Evolutionary conservation across 2,888 invertebrate genomes (phyloP), one percentile per base, ranked within the genome.

Genomic region (Sisyra terminalis): DNA sequence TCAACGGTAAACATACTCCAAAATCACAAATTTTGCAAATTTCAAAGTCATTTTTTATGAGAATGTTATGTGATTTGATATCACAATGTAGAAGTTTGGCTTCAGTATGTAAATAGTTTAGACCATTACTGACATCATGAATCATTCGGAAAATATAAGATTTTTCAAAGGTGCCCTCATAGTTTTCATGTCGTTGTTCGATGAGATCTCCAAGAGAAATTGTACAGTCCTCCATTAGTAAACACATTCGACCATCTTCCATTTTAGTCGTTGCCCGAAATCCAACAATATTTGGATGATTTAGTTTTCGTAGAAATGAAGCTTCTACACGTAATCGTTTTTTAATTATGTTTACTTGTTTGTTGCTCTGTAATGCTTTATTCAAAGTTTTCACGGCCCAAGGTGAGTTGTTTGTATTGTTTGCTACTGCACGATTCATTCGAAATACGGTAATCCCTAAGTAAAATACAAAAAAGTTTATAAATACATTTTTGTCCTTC

Each of bases 241-340:
- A 60, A 44, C 78, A 76, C 43, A 76, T 65, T 39, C 65, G 58
- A 1, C 70, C 71, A 46, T 73, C 70, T 39, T 63, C 59, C 1
- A 64, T 60, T 43, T 71, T 69, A 4, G 64, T 56, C 46, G 70
- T 66, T 2, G 64, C 72, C 46, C 75, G 60, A 54, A 81, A 89
- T 0, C 88, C 88, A 7, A 89, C 78, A 43, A 89, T 80, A 53
- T 89, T 85, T 0, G 85, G 83, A 61, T 89, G 88, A 1, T 73
- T 71, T 50, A 89, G 55, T 48, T 66, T 63, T 38, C 69, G 70
- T 11, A 88, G 63, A 37, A 87, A 66, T 14, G 76, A 69, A 0
- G 85, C 87, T 59, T 89, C 89, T 0, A 67, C 65, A 46, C 71
- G 63, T 32, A 87, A 63, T 1, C 85, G 69, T 14, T 71, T 64